Evolutionary conservation across 2,888 invertebrate genomes (phyloP), one percentile per base, ranked within the genome.

Genomic region (Timandra comae): DNA sequence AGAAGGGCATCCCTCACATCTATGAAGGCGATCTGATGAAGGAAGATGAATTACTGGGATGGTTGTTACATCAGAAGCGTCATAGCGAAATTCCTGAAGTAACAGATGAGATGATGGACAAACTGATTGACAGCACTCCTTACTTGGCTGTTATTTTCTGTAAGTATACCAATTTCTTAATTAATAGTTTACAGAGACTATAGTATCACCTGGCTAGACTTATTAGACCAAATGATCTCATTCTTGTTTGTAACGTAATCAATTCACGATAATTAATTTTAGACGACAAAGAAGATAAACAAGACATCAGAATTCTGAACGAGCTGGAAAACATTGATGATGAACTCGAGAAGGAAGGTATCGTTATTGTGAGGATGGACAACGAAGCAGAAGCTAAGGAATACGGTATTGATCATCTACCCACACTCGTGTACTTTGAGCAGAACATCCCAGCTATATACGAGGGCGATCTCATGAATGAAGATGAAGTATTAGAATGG

Each of bases 271-370:
- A 12, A 1, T 24, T 7, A 23, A 37, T 77, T 80, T 28, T 60
- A 95, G 95, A 96, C 74, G 95, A 96, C 60, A 95, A 94, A 69
- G 94, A 96, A 31, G 95, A 95, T 55, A 94, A 93, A 67, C 94
- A 96, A 82, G 94, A 95, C 56, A 94, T 95, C 51, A 87, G 94
- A 52, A 93, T 95, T 30, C 74, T 96, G 8, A 95, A 95, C 62
- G 96, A 96, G 73, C 73, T 97, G 44, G 96, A 97, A 75, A 96
- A 96, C 66, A 96, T 97, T 58, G 96, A 96, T 52, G 96, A 96
- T 66, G 96, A 96, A 56, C 75, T 95, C 33, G 95, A 96, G 70
- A 93, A 93, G 62, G 94, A 96, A 81, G 95, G 93, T 3, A 96
- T 97, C 49, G 93, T 95, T 7, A 95, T 97, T 44, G 93, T 96